phyloP scores from a whole-genome alignment of 2,888 invertebrate species.

The Pogonocherus hispidulus region DNA sequence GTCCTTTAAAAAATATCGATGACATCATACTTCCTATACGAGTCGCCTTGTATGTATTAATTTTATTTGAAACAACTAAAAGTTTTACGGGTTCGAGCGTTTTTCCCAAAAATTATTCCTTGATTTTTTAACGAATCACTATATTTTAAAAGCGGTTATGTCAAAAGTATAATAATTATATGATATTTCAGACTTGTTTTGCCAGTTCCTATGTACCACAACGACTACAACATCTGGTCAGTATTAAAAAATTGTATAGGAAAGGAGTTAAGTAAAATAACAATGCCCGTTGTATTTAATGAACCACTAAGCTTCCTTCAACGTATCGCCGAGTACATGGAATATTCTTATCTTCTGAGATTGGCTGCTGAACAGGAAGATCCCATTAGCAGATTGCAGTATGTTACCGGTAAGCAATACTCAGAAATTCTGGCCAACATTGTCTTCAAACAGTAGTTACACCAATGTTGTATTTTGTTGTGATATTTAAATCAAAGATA shows the following conservation, averaged over 20 bases:
- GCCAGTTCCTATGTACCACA: slow-evolving; percentile 82
- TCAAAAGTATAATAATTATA: not conserved
- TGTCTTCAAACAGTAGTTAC: too few species aligned
- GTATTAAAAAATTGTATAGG: slow-evolving; percentile 93
- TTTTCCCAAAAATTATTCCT: too few species aligned
- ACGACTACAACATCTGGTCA: slow-evolving; percentile 91
- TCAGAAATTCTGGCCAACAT: not conserved
- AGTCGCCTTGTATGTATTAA: too few species aligned
- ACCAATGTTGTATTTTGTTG: too few species aligned
- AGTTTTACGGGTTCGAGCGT: too few species aligned
- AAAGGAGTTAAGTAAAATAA: slow-evolving; percentile 94
- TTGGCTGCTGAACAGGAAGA: slow-evolving; percentile 84
- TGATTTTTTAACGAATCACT: too few species aligned
- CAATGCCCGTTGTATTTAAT: slow-evolving; percentile 97
- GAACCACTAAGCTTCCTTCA: slow-evolving; percentile 96
- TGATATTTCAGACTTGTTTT: slow-evolving; percentile 73
- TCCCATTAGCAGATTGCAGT: slow-evolving; percentile 87
- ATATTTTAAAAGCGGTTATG: too few species aligned
- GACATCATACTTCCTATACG: too few species aligned
- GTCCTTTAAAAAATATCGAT: too few species aligned
- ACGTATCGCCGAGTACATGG: slow-evolving; percentile 94
- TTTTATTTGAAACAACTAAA: too few species aligned
- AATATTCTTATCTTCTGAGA: slow-evolving; percentile 84
- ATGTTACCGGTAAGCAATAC: slow-evolving; percentile 73
- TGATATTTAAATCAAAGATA: too few species aligned